phyloP scores from a whole-genome alignment of 2,113 vertebrate genomes.

The Castor canadensis region DNA sequence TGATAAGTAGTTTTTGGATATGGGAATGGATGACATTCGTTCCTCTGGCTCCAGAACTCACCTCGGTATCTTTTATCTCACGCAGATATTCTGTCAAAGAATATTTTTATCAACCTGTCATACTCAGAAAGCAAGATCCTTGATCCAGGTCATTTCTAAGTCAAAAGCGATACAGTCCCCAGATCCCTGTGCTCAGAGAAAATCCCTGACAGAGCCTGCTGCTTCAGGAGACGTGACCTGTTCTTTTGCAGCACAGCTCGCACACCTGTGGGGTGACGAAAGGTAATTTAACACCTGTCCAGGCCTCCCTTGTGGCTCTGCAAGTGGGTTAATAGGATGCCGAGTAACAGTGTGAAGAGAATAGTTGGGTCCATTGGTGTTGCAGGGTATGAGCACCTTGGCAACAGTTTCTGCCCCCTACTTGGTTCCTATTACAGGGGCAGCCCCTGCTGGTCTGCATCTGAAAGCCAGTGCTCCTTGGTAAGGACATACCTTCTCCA shows the following conservation, averaged over 20 bases:
- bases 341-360: not conserved
- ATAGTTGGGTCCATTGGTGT: not conserved
- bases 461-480: not conserved
- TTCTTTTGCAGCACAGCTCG: constrained; percentile 19
- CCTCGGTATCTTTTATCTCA: not conserved
- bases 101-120: constrained; percentile 67
- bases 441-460: not conserved
- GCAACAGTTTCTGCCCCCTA: not conserved
- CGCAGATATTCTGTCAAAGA: constrained; percentile 4
- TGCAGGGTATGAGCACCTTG: not conserved
- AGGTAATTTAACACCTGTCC: constrained; percentile 73
- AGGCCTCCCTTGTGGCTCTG: constrained; percentile 44
- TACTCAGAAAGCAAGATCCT: constrained; percentile 56
- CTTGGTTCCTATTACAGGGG: not conserved
- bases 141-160: constrained; percentile 74
- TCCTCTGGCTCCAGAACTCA: constrained; percentile 6
- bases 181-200: constrained; percentile 51
- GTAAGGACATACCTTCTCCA: not conserved
- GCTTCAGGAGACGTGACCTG: not conserved
- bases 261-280: constrained; percentile 66
- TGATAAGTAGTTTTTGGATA: constrained; percentile 1
- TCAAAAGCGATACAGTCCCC: constrained; percentile 58
- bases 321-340: constrained; percentile 54
- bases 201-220: constrained; percentile 50
- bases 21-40: constrained; percentile 18